These are phyloP conservation scores for Nannobrachium achirus DNA, from an alignment of 2,113 vertebrate species.

Conservation along the genomic window DNA sequence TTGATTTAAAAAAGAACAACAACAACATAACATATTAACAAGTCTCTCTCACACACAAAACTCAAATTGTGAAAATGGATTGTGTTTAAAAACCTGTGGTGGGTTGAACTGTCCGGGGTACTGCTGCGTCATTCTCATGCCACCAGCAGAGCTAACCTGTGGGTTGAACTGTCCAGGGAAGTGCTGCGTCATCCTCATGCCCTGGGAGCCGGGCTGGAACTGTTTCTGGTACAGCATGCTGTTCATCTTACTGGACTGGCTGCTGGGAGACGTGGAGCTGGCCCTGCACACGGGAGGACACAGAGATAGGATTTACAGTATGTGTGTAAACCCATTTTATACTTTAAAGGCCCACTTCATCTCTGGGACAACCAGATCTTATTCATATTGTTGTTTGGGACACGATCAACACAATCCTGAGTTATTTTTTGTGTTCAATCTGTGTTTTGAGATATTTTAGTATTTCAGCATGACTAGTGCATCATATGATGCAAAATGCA, in stretches of 20 bases:
- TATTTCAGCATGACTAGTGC: too few species aligned
- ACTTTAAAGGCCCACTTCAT: too few species aligned
- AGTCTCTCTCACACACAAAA: not conserved
- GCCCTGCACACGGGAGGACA: slow-evolving; percentile 77
- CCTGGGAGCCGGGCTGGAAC: slow-evolving; percentile 88
- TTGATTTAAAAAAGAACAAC: too few species aligned
- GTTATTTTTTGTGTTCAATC: too few species aligned
- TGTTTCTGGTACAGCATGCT: slow-evolving; percentile 98
- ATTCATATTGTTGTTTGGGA: too few species aligned
- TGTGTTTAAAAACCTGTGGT: slow-evolving; percentile 31
- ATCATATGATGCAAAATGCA: too few species aligned
- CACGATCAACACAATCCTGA: too few species aligned
- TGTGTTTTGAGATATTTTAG: too few species aligned
- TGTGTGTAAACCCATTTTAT: too few species aligned
- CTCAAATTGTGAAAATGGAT: not conserved
- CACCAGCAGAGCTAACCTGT: slow-evolving; percentile 85
- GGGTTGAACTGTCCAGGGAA: slow-evolving; percentile 95
- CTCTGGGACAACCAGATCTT: too few species aligned
- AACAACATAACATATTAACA: too few species aligned
- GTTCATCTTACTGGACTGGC: slow-evolving; percentile 97
- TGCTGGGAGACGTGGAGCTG: slow-evolving; percentile 96
- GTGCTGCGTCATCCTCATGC: slow-evolving; percentile 90
- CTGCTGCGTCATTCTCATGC: slow-evolving; percentile 85
- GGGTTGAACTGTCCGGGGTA: slow-evolving; percentile 89
- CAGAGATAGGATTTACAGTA: not conserved